Percentiles rank a stretch among this genome's conserved stretches.
phyloP scores from a whole-genome alignment of 2,888 invertebrate species.

The Melinaea menophilus region DNA sequence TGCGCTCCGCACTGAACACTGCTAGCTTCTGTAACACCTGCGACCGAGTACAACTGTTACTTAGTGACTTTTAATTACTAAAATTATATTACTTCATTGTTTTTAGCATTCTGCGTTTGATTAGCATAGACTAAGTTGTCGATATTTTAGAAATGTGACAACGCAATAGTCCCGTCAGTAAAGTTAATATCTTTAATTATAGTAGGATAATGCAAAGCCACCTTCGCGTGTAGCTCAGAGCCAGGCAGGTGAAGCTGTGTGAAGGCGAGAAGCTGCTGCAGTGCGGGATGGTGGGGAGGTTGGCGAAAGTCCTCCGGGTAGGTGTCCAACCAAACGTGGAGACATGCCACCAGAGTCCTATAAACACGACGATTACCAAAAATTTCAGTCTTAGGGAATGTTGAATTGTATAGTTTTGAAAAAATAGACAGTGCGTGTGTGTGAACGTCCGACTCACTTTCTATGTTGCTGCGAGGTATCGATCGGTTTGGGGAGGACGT shows the following conservation, averaged over 20 bases:
- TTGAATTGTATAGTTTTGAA: neutral
- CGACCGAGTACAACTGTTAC: slow-evolving; percentile 31
- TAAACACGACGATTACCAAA: slow-evolving; percentile 16
- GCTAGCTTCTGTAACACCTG: slow-evolving; percentile 87
- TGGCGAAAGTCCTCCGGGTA: slow-evolving; percentile 97
- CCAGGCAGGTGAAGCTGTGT: slow-evolving; percentile 88
- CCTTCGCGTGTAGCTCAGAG: slow-evolving; percentile 89
- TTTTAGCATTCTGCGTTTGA: too few species aligned
- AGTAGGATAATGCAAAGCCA: slow-evolving; percentile 31
- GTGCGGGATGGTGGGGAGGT: slow-evolving; percentile 86
- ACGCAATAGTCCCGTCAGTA: neutral
- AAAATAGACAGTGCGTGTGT: slow-evolving; percentile 7
- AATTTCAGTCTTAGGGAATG: neutral
- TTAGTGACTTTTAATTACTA: too few species aligned
- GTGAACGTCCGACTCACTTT: slow-evolving; percentile 70
- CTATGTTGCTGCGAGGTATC: slow-evolving; percentile 83
- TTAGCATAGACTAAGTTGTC: too few species aligned
- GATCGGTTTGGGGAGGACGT: slow-evolving; percentile 67
- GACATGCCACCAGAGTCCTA: slow-evolving; percentile 90
- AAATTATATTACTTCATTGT: too few species aligned
- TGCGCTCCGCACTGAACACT: slow-evolving; percentile 82
- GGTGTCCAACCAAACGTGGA: slow-evolving; percentile 98
- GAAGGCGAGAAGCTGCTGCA: slow-evolving; percentile 91
- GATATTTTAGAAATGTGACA: too few species aligned
- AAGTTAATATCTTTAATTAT: neutral